Base-by-base conservation (phyloP, 2,113 vertebrate genomes). In the Pipa parva region DNA sequence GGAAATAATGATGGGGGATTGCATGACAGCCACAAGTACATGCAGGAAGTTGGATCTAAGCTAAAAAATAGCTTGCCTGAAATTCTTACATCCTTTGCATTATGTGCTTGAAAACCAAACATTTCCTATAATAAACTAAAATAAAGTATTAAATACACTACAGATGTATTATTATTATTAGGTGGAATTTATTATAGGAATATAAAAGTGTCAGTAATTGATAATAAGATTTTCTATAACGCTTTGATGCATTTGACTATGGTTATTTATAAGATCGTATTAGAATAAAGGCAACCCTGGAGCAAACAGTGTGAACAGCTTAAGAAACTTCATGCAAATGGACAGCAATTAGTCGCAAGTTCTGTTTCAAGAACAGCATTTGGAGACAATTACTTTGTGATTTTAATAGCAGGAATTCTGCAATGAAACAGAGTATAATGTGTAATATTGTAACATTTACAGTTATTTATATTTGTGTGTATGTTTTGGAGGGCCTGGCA, bases 161-260 rank as follows among this genome's bases (percentile, higher is more conserved):
- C 48, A 60, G 25, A 70, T 70, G 60, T 54, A 70, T 70, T 49
- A 61, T 52, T 59, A 61, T 70, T 70, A 70, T 70, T 70, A 48
- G 58, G 49, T 61, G 66, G 66, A 58, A 70, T 70, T 70, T 70
- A 70, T 70, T 48, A 70, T n/a, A 70, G 61, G 57, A 45, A 31
- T 60, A 52, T 46, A 29, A 49, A 61, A 70, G 66, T 61, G 58
- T 57, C 58, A 70, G 51, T 70, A 70, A 70, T 70, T 70, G 66
- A 70, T 70, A 58, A 61, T 61, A 48, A 61, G 50, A 52, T 61
- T 68, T 59, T 54, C 58, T 54, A 36, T 29, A 54, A 46, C 66
- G 42, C 57, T 70, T 33, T 70, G 66, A 70, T 70, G 66, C 54
- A 61, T 70, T 45, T 61, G 49, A 54, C 58, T 54, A 70, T 61